A percentile compares a stretch with the other conserved stretches of the same genome.
These are phyloP conservation scores for Cherax destructor DNA, from an alignment of 1,140 invertebrate species.

Conservation along the genomic window DNA sequence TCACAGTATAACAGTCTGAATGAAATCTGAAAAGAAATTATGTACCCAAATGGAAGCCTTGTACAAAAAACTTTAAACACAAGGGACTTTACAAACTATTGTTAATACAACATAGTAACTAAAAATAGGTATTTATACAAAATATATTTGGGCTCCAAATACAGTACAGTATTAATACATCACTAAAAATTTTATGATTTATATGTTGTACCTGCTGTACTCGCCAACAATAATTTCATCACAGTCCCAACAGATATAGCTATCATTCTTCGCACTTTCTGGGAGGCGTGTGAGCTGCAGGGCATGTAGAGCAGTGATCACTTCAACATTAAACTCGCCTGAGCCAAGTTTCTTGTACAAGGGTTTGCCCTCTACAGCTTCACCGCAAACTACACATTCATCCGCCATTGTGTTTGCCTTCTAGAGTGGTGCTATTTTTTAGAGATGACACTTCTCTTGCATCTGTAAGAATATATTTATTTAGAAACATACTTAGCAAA, in stretches of 20 bases:
- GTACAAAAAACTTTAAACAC: no score
- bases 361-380: constrained; percentile 54
- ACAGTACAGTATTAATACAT: background rate
- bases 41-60: no score
- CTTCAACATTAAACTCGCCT: constrained; percentile 57
- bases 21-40: no score
- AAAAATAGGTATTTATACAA: no score
- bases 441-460: background rate
- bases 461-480: no score
- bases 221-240: constrained; percentile 45
- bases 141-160: no score
- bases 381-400: constrained; percentile 51
- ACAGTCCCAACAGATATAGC: constrained; percentile 64
- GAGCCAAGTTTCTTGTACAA: constrained; percentile 62
- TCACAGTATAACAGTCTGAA: no score
- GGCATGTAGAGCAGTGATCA: constrained; percentile 40
- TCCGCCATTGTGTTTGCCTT: constrained; percentile 25
- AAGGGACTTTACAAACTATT: no score
- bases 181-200: no score
- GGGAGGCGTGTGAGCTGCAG: constrained; percentile 34
- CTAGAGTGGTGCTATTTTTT: background rate
- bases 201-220: constrained; percentile 40
- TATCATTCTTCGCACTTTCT: constrained; percentile 38
- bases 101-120: no score
- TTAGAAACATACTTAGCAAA: no score